Percentiles rank a stretch among this genome's conserved stretches.
Conservation (phyloP, 2,888 invertebrate species). For the Cephus sareptanus region DNA sequence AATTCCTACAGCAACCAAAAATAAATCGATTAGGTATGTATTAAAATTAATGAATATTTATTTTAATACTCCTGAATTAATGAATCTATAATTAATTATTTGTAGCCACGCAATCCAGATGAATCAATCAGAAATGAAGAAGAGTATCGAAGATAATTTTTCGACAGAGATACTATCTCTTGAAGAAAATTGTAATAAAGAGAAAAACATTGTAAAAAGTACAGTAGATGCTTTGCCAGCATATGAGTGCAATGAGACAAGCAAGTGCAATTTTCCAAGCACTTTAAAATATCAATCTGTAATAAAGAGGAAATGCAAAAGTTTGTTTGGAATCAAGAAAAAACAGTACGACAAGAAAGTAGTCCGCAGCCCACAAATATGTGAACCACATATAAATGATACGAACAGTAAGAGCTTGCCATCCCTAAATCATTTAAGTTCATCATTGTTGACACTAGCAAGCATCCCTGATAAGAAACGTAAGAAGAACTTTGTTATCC, state of each 20-base stretch:
- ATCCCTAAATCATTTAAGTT: slow-evolving; percentile 32
- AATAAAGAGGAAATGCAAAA: neutral
- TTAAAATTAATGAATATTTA: neutral
- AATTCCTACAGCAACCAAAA: slow-evolving; percentile 12
- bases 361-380: neutral
- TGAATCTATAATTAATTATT: neutral
- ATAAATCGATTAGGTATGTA: neutral
- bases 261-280: neutral
- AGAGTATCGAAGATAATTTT: neutral
- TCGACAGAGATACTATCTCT: neutral
- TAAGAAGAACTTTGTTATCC: slow-evolving; percentile 39
- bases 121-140: neutral
- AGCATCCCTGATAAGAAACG: slow-evolving; percentile 26
- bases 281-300: neutral
- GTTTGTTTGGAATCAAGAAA: neutral
- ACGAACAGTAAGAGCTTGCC: slow-evolving; percentile 36
- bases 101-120: neutral
- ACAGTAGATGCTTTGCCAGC: neutral
- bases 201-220: neutral
- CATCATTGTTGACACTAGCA: slow-evolving; percentile 15
- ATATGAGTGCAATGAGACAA: neutral
- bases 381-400: slow-evolving; percentile 24
- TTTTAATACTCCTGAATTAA: neutral
- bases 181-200: neutral
- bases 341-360: neutral